These are phyloP conservation scores for Cecropterus lyciades DNA, from an alignment of 1,140 invertebrate species.

Conservation along the genomic window DNA sequence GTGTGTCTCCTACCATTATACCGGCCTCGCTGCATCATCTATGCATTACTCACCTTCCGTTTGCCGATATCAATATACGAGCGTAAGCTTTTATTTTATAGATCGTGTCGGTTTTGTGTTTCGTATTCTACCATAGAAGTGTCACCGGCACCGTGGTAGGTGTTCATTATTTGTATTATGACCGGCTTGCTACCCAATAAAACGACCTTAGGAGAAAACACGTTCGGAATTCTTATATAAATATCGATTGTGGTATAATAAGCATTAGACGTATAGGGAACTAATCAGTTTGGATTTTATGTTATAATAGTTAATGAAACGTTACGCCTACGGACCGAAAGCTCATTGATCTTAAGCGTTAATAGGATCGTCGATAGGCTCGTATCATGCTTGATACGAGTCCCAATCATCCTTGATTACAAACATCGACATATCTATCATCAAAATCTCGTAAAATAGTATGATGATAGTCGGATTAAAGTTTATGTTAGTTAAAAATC, in stretches of 20 bases:
- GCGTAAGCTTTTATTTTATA: conserved; percentile 58
- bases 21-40: conserved; percentile 60
- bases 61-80: conserved; percentile 61
- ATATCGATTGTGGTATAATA: conserved; percentile 47
- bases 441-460: background rate
- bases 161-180: conserved; percentile 60
- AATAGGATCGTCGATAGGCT: conserved; percentile 62
- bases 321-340: conserved; percentile 67
- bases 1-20: conserved; percentile 73
- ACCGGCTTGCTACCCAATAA: conserved; percentile 43
- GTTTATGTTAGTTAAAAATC: background rate
- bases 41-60: conserved; percentile 73
- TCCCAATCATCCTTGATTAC: conserved; percentile 55
- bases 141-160: conserved; percentile 48
- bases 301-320: conserved; percentile 79
- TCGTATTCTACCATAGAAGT: conserved; percentile 43
- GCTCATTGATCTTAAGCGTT: conserved; percentile 70
- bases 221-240: conserved; percentile 44
- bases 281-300: conserved; percentile 73
- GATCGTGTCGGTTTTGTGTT: conserved; percentile 58
- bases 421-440: conserved; percentile 47
- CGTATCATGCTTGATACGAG: conserved; percentile 23
- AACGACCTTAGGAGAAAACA: conserved; percentile 38
- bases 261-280: conserved; percentile 51
- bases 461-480: background rate